phyloP scores from a whole-genome alignment of 2,797 vertebrate species.

The Erpetoichthys calabaricus region DNA sequence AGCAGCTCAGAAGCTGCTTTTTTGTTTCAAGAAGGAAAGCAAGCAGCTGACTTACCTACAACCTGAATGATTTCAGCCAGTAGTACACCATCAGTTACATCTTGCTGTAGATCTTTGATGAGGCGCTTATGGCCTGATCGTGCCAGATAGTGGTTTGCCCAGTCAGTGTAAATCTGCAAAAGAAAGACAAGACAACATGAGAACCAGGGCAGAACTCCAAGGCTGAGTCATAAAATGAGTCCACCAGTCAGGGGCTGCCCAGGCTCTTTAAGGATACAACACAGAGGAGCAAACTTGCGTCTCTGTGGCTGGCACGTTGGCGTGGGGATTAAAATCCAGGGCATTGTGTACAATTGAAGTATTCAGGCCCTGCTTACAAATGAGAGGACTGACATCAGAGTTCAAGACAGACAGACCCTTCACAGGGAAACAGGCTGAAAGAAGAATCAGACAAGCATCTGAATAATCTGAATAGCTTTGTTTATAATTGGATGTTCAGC shows the following conservation, averaged over 20 bases:
- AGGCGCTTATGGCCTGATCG: conserved; percentile 91
- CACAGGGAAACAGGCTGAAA: conserved; percentile 35
- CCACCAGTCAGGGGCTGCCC: no score
- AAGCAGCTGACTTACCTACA: conserved; percentile 63
- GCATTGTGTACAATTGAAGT: conserved; percentile 53
- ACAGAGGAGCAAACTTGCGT: conserved; percentile 35
- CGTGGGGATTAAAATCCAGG: conserved; percentile 62
- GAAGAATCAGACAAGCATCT: conserved; percentile 32
- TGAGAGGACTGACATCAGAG: conserved; percentile 59
- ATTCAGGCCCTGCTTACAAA: conserved; percentile 52
- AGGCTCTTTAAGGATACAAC: conserved; percentile 21
- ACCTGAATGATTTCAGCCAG: conserved; percentile 95
- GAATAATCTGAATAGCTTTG: conserved; percentile 46
- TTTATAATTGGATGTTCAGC: conserved; percentile 41
- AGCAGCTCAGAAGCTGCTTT: no score
- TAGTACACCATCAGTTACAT: conserved; percentile 86
- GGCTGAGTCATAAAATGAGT: conserved; percentile 3
- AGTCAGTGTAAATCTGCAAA: conserved; percentile 90
- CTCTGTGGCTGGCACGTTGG: conserved; percentile 39
- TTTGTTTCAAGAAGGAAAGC: neutral
- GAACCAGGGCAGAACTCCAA: conserved; percentile 12
- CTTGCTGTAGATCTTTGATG: conserved; percentile 92
- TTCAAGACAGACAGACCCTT: conserved; percentile 52
- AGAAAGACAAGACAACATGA: conserved; percentile 13
- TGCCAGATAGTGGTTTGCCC: conserved; percentile 94